Conservation (phyloP, 2,797 vertebrate species). For the Lagocephalus sceleratus region DNA sequence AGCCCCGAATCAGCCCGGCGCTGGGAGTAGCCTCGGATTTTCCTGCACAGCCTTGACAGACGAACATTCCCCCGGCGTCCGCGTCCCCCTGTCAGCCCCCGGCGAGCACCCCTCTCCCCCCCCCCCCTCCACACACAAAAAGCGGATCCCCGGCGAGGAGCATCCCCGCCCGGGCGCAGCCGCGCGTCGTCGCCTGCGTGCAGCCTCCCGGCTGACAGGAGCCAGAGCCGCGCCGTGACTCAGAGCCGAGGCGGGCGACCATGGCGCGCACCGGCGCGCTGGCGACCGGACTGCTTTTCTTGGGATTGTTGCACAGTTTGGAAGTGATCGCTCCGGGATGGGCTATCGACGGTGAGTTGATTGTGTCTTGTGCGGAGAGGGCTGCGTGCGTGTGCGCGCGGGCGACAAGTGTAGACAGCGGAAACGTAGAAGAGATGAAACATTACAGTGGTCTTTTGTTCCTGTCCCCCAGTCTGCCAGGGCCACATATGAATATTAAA, state of each 20-base stretch:
- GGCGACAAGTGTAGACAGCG: background rate
- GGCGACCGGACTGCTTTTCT: slow-evolving; percentile 67
- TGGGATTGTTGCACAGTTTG: slow-evolving; percentile 76
- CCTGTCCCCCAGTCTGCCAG: slow-evolving; percentile 18
- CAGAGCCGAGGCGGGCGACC: slow-evolving; percentile 44
- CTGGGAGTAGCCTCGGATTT: slow-evolving; percentile 59
- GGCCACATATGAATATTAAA: slow-evolving; percentile 54
- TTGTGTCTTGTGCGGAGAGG: slow-evolving; percentile 2
- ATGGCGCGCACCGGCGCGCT: slow-evolving; percentile 70
- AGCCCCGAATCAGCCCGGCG: slow-evolving; percentile 58
- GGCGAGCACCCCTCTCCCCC: slow-evolving; percentile 53
- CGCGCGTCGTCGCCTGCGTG: slow-evolving; percentile 54
- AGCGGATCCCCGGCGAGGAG: slow-evolving; percentile 48
- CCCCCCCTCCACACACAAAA: no score
- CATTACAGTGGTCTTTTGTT: slow-evolving; percentile 57
- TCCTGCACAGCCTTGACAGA: slow-evolving; percentile 33
- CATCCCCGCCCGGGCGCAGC: slow-evolving; percentile 45
- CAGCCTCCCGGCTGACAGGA: slow-evolving; percentile 61
- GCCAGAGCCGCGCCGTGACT: slow-evolving; percentile 63
- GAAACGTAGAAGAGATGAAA: slow-evolving; percentile 17
- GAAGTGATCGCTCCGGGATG: slow-evolving; percentile 67
- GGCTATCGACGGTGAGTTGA: slow-evolving; percentile 76
- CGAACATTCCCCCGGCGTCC: slow-evolving; percentile 26
- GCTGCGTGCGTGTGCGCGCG: background rate
- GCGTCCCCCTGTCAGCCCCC: slow-evolving; percentile 41